Conservation (phyloP, 2,113 vertebrate genomes). For the Notothenia rossii region DNA sequence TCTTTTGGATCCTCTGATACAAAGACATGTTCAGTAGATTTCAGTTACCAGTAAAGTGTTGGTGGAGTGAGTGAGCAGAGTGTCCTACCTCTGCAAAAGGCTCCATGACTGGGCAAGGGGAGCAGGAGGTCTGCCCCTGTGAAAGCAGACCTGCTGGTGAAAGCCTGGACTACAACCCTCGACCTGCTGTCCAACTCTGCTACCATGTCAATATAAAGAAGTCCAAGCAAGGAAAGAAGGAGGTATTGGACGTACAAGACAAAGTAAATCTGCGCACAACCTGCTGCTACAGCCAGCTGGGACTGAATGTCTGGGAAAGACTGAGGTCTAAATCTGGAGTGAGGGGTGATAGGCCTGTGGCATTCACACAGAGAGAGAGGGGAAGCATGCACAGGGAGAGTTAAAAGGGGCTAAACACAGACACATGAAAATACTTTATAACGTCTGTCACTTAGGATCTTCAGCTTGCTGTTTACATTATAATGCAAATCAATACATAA, state of each 20-base stretch:
- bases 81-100: constrained; percentile 63
- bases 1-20: constrained; percentile 14
- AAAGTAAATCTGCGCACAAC: neutral
- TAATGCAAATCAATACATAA: too few relatives aligned
- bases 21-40: neutral
- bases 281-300: constrained; percentile 36
- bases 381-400: neutral
- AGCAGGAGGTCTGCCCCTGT: constrained; percentile 23
- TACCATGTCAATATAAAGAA: constrained; percentile 4
- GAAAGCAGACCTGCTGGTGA: neutral
- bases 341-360: constrained; percentile 60
- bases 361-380: constrained; percentile 43
- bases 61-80: neutral
- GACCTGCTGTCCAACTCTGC: neutral
- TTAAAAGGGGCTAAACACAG: neutral
- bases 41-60: neutral
- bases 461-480: neutral
- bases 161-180: neutral
- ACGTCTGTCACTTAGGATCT: neutral
- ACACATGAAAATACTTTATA: neutral
- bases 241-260: neutral
- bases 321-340: constrained; percentile 75
- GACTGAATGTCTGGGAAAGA: constrained; percentile 56
- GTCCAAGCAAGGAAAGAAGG: neutral
- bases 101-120: constrained; percentile 62